phyloP scores from a whole-genome alignment of 2,797 vertebrate species.

The Borostomias antarcticus region DNA sequence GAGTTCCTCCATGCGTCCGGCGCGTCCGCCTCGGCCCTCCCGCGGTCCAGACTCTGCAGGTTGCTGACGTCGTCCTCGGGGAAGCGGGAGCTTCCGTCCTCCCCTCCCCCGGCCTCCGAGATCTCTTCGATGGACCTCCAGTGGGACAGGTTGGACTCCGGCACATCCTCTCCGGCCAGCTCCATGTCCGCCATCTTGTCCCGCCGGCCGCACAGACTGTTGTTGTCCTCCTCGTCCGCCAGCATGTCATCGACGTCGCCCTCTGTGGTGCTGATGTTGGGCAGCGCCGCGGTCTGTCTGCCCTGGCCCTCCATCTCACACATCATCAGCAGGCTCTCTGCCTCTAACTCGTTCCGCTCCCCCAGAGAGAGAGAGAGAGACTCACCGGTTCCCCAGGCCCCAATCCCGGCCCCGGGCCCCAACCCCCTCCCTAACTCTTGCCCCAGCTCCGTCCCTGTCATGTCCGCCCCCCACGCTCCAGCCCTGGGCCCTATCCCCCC shows the following conservation, averaged over 20 bases:
- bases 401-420: slow-evolving; percentile 49
- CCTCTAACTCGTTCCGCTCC: slow-evolving; percentile 70
- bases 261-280: slow-evolving; percentile 57
- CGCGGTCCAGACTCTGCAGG: slow-evolving; percentile 63
- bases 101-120: slow-evolving; percentile 77
- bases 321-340: slow-evolving; percentile 74
- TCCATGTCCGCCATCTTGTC: slow-evolving; percentile 61
- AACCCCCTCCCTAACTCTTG: slow-evolving; percentile 51
- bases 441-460: slow-evolving; percentile 37
- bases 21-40: slow-evolving; percentile 46
- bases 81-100: slow-evolving; percentile 68
- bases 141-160: slow-evolving; percentile 70
- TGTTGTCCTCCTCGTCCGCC: slow-evolving; percentile 73
- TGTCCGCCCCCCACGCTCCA: slow-evolving; percentile 62
- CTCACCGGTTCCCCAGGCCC: slow-evolving; percentile 70
- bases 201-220: slow-evolving; percentile 59
- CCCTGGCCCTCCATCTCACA: slow-evolving; percentile 68
- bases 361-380: slow-evolving; percentile 69
- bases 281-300: slow-evolving; percentile 49
- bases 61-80: slow-evolving; percentile 76
- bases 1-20: slow-evolving; percentile 61
- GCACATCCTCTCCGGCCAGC: slow-evolving; percentile 43
- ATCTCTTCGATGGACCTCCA: slow-evolving; percentile 81
- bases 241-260: slow-evolving; percentile 53
- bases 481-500: slow-evolving; percentile 43